Percentiles rank a stretch among this genome's conserved stretches.
Evolutionary conservation across 2,113 vertebrate genomes (phyloP).

Genomic region (Syrmaticus mikado): DNA sequence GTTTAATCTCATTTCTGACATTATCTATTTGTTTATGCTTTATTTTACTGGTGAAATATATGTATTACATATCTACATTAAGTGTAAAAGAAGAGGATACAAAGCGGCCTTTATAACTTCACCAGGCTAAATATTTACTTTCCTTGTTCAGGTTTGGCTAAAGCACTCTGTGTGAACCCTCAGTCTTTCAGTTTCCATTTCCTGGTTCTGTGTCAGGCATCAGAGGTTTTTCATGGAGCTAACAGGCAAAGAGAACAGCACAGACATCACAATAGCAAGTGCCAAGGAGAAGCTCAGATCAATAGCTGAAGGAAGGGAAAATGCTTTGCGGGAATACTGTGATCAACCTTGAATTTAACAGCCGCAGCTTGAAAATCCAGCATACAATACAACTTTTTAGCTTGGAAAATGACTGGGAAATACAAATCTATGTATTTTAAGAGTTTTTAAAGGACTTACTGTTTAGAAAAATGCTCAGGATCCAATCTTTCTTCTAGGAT

Average conservation of each 20-base stretch:
- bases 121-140: background rate
- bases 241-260: background rate
- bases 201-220: background rate
- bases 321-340: background rate
- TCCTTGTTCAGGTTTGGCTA: background rate
- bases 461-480: background rate
- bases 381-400: background rate
- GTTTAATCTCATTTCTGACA: background rate
- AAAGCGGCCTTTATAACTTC: background rate
- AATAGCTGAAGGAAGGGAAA: background rate
- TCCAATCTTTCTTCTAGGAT: background rate
- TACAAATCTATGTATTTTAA: background rate
- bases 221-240: background rate
- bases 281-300: background rate
- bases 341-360: background rate
- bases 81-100: background rate
- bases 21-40: background rate
- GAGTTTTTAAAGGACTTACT: background rate
- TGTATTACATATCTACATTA: background rate
- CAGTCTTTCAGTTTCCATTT: background rate
- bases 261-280: background rate
- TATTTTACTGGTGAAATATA: background rate
- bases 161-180: background rate
- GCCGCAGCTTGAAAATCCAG: background rate
- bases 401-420: background rate